These are phyloP conservation scores for Drosophila serrata DNA, from an alignment of 1,140 invertebrate species.

Conservation along the genomic window DNA sequence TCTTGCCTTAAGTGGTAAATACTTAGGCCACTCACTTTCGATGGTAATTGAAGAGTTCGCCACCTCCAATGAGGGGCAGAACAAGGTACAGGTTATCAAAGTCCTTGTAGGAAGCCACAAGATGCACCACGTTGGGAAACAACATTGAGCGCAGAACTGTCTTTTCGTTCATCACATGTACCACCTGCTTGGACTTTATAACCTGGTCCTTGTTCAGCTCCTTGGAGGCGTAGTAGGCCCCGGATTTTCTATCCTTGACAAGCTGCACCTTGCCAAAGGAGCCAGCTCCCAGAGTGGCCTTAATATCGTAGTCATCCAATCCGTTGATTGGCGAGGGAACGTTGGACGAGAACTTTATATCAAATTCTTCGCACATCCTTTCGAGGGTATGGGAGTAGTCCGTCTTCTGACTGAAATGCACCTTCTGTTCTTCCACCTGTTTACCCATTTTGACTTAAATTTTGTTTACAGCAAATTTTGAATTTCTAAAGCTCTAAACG, in stretches of 20 bases:
- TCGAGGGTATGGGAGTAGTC: constrained; percentile 58
- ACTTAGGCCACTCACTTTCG: constrained; percentile 85
- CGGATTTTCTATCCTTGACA: constrained; percentile 38
- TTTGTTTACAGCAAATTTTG: constrained; percentile 9
- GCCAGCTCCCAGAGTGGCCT: constrained; percentile 58
- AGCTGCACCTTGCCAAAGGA: constrained; percentile 77
- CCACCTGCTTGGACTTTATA: constrained; percentile 94
- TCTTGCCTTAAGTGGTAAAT: too few relatives aligned
- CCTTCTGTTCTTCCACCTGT: constrained; percentile 1
- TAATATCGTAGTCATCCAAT: constrained; percentile 56
- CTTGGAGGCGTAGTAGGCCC: constrained; percentile 94
- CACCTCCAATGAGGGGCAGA: constrained; percentile 92
- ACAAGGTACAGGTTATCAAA: constrained; percentile 93
- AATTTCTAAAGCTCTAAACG: neutral
- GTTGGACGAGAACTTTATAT: constrained; percentile 46
- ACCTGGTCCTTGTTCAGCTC: constrained; percentile 95
- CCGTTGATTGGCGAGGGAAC: constrained; percentile 54
- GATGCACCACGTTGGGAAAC: constrained; percentile 94
- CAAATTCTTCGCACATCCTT: constrained; percentile 66
- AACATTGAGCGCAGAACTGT: constrained; percentile 92
- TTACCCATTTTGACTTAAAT: neutral
- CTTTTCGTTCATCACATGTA: constrained; percentile 95
- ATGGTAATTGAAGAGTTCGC: constrained; percentile 94
- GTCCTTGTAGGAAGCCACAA: constrained; percentile 95
- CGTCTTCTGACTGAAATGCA: constrained; percentile 58